Base-by-base conservation (phyloP, 2,888 invertebrate genomes). In the Altica lythri region DNA sequence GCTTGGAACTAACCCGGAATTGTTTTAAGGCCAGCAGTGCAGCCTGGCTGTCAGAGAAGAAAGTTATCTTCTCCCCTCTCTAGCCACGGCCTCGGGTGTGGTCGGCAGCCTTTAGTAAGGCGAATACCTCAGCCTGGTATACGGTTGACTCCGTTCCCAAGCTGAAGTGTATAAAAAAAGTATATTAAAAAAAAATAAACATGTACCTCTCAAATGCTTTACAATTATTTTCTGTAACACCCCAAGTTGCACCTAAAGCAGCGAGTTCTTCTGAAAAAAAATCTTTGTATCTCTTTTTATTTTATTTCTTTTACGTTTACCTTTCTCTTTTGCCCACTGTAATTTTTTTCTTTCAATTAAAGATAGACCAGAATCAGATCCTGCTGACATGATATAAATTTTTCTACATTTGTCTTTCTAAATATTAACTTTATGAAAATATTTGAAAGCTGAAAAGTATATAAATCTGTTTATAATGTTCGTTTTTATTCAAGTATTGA, bases 291-390 rank as follows among this genome's bases (percentile, higher is more conserved):
- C 17, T 13, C 8, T 18, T 40, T 22, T 9, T 35, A 25, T 32
- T 12, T 9, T 17, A 12, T 2, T 32, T 38, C 35, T 43, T 37
- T 30, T 40, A 6, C 12, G 5, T 43, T 72, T 80, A 94, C 95
- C 94, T 85, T 86, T 85, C 81, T 95, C 95, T 77, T 83, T 86
- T 67, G 92, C 93, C 95, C 95, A 95, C 84, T 95, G 94, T 71
- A 89, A 82, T 76, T 88, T 88, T 78, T 95, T 95, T 78, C 89
- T 86, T 80, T 95, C 92, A 69, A 93, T 81, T 73, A 92, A 79
- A 62, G 90, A 86, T 60, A 72, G 60, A n/a, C 69, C 65, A 52
- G 43, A 67, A 55, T 51, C 47, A 22, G 52, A 50, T 1, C 16
- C 14, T 2, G 22, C 13, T 5, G 70, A 70, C 75, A 75, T 74